Evolutionary conservation across 2,113 vertebrate species (phyloP).

Genomic region (Prunella fulvescens): DNA sequence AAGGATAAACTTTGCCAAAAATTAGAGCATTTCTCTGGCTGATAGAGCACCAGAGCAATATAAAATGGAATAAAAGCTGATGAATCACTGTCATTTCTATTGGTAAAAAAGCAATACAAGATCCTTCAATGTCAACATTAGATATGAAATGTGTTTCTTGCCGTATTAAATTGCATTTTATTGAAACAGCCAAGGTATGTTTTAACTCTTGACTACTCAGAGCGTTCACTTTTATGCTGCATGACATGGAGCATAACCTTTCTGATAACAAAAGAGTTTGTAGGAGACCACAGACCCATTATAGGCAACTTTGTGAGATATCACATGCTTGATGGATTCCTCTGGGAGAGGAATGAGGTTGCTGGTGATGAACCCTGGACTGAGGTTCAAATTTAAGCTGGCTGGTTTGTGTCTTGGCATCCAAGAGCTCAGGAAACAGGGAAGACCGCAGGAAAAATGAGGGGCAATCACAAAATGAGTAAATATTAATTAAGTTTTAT

Average conservation of each 20-base stretch:
- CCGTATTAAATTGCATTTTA: conserved; percentile 64
- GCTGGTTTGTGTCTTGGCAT: not conserved
- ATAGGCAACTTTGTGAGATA: not conserved
- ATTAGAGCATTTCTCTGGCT: conserved; percentile 46
- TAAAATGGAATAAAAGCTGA: conserved; percentile 63
- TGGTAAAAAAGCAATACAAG: conserved; percentile 61
- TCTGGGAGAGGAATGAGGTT: not conserved
- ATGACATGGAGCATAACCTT: not conserved
- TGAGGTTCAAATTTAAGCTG: not conserved
- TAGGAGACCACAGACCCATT: not conserved
- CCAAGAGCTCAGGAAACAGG: not conserved
- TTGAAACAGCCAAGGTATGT: conserved; percentile 45
- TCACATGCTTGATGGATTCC: not conserved
- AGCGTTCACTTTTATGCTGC: not conserved
- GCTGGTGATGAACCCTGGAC: not conserved
- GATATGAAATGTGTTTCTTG: conserved; percentile 57
- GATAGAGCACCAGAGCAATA: conserved; percentile 54
- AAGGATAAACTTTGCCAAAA: conserved; percentile 46
- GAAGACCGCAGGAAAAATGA: not conserved
- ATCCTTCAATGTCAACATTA: conserved; percentile 64
- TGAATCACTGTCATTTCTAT: conserved; percentile 69
- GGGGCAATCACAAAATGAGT: not conserved
- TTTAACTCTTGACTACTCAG: conserved; percentile 45
- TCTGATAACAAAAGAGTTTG: not conserved
- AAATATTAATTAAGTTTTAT: not conserved